Base-by-base conservation (phyloP, 92 coral and sea anemone genomes). In the Siderastrea siderea region DNA sequence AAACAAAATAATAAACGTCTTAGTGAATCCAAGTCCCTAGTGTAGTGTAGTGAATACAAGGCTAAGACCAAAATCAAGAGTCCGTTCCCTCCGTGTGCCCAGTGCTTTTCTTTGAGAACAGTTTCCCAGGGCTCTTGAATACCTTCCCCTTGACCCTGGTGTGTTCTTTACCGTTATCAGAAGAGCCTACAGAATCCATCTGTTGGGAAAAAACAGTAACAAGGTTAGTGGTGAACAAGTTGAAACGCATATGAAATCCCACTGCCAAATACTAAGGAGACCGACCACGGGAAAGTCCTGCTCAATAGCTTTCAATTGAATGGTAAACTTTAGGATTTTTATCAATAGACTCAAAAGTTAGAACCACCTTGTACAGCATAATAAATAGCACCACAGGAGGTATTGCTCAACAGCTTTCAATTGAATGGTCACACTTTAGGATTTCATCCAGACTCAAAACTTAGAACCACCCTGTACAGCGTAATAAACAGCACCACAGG, bases 121-220 rank as follows among this genome's bases (percentile, higher is more conserved):
- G 91, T 95, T 95, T 95, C 14, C 98, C 98, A 38, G 98, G 98
- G 81, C 98, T 93, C 82, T 92, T 95, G 74, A 95, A 95, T 16
- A 96, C 96, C 73, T 83, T 95, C 15, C 98, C 98, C 81, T 63
- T 81, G 58, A 62, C 49, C 60, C 88, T 88, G 65, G 90, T 62
- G 60, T 80, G 71, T 60, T 89, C 86, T 68, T 88, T 93, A 57
- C 86, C 53, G 77, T 68, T 65, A 69, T 92, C 92, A 73, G 73
- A 51, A 53, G 75, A 82, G 58, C 84, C 94, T 69, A 84, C 82
- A 71, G 91, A 90, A 81, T 82, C 91, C 88, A 87, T 83, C 94
- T 91, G 73, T 46, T 9, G 68, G 71, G 57, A 47, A 55, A 53
- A 15, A 62, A 54, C 68, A 48, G 17, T 49, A 15, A 16, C 7